Evolutionary conservation across 1,140 invertebrate genomes (phyloP), one percentile per base, ranked within the genome.

Genomic region (Chironomus tepperi): DNA sequence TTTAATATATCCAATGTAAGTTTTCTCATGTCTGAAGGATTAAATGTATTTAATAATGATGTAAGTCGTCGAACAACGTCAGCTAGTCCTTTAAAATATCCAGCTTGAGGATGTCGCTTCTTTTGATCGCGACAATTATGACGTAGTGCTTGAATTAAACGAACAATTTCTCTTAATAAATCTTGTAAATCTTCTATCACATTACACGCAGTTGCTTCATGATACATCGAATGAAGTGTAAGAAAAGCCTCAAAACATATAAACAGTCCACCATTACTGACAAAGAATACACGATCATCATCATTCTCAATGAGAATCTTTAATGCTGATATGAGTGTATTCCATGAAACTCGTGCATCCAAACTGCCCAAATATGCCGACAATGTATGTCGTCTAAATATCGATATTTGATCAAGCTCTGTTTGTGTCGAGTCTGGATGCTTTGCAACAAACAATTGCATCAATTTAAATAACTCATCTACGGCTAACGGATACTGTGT

Each of bases 161-260:
- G 75, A 8, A 81, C 77, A 74, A 82, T 87, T 78, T 96, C 90
- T 0, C 89, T 87, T 73, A 97, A 85, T 9, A 96, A 85, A 75
- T 96, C 93, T 10, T 93, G 87, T 43, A 97, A 84, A 79, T 96
- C 95, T 0, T 89, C 89, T 6, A 90, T 89, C 15, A 95, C 84
- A 81, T 94, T 93, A 79, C 93, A 95, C 0, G 93, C 93, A 5
- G 93, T 95, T 15, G 94, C 94, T 82, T 97, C 95, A 78, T 97
- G 94, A 80, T 96, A 93, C 91, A 97, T 96, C 77, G 93, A 90
- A 84, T 96, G 94, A 74, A 97, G 83, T 76, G 93, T 95, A 82
- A 93, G 91, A 79, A 97, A 89, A 16, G 94, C 93, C 87, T 96
- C 94, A 81, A 95, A 91, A 19, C 94, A 89, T 86, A 95, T 91